Percentiles rank a stretch among this genome's conserved stretches.
These are phyloP conservation scores for Sarcophaga peregrina DNA, from an alignment of 1,140 invertebrate genomes.

Conservation along the genomic window DNA sequence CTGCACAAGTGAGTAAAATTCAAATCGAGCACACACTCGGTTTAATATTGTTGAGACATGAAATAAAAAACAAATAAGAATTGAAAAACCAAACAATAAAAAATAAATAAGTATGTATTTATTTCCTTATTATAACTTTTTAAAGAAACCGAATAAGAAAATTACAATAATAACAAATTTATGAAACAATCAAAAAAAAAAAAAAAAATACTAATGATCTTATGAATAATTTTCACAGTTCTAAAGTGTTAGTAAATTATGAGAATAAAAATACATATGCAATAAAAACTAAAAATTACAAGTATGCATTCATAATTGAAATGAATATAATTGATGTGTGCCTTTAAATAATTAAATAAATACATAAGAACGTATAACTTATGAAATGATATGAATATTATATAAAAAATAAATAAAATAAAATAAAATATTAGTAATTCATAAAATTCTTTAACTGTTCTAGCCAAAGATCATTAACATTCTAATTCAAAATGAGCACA, in stretches of 20 bases:
- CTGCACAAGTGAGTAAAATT: not conserved
- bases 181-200: too few species aligned
- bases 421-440: not conserved
- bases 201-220: too few species aligned
- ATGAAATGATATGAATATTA: not conserved
- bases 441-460: too few species aligned
- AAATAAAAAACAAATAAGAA: constrained; percentile 5
- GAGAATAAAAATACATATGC: not conserved
- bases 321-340: not conserved
- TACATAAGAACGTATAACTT: constrained; percentile 1
- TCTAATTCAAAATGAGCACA: not conserved
- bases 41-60: constrained; percentile 4
- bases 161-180: too few species aligned
- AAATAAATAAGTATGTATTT: not conserved
- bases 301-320: not conserved
- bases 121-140: too few species aligned
- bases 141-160: too few species aligned
- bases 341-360: not conserved
- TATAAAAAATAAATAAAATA: constrained; percentile 10
- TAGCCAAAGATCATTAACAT: not conserved
- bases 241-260: too few species aligned
- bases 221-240: too few species aligned
- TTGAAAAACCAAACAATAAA: not conserved
- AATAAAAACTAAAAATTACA: not conserved
- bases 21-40: not conserved